phyloP scores from a whole-genome alignment of 1,140 invertebrate species.

The Drosophila sp. region DNA sequence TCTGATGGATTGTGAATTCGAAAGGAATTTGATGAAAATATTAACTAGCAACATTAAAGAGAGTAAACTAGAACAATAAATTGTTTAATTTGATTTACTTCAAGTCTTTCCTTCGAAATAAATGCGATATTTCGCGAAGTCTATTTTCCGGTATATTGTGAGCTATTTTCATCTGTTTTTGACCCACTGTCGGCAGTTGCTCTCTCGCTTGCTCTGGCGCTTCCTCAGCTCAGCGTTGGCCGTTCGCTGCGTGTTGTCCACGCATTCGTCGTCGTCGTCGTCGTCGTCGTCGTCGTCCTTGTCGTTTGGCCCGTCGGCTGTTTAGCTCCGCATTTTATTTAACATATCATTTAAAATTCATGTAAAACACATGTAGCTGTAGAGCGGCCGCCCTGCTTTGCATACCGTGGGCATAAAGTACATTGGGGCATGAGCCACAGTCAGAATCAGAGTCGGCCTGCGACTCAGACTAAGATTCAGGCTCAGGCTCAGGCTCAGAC shows the following conservation, averaged over 20 bases:
- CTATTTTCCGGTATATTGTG: background rate
- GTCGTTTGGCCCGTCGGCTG: constrained; percentile 58
- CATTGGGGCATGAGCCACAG: constrained; percentile 35
- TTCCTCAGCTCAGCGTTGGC: constrained; percentile 6
- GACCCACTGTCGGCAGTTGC: constrained; percentile 25
- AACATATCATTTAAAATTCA: constrained; percentile 84
- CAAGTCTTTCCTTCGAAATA: background rate
- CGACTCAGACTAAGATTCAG: background rate
- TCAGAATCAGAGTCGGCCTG: background rate
- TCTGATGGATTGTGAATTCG: no score
- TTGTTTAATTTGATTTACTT: background rate
- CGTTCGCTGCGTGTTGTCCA: constrained; percentile 44
- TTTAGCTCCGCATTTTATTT: constrained; percentile 83
- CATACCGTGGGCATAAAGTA: constrained; percentile 80
- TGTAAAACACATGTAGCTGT: constrained; percentile 82
- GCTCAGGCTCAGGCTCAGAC: background rate
- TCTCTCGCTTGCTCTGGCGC: constrained; percentile 22
- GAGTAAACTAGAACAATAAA: no score
- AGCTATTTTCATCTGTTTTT: background rate
- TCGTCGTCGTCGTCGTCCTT: constrained; percentile 28
- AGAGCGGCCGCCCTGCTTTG: constrained; percentile 64
- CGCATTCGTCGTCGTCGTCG: constrained; percentile 38
- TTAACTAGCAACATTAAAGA: no score
- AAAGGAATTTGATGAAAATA: no score
- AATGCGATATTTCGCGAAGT: no score